These are phyloP conservation scores for Hetaerina americana DNA, from an alignment of 1,140 invertebrate genomes.

Conservation along the genomic window DNA sequence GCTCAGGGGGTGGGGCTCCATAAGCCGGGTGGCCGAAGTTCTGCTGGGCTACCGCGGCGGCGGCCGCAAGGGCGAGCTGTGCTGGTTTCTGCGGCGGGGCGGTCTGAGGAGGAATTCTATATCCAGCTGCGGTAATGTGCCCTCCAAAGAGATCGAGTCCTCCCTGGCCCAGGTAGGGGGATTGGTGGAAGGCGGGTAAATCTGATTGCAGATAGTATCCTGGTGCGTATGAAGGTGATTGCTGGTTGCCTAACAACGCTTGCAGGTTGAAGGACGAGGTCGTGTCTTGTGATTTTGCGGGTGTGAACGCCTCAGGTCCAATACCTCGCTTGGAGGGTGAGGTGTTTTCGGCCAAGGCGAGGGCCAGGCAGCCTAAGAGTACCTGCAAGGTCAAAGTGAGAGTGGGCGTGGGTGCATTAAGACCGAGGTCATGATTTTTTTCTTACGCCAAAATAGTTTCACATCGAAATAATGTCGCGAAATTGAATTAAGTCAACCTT, in stretches of 20 bases:
- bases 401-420: too few relatives aligned
- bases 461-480: too few relatives aligned
- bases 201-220: too few relatives aligned
- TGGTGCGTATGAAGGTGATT: too few relatives aligned
- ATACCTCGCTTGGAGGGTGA: background rate
- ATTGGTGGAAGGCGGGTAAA: too few relatives aligned
- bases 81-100: background rate
- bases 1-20: background rate
- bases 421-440: too few relatives aligned
- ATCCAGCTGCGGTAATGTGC: too few relatives aligned
- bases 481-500: too few relatives aligned
- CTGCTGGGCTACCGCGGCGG: background rate
- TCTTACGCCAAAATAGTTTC: too few relatives aligned
- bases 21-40: background rate
- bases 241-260: too few relatives aligned
- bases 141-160: too few relatives aligned
- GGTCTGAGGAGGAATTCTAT: background rate
- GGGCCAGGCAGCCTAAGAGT: background rate
- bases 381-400: background rate
- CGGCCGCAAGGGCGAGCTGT: background rate
- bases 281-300: background rate
- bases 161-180: background rate
- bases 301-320: background rate
- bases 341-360: background rate
- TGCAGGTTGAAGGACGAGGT: background rate